phyloP scores from a whole-genome alignment of 2,113 vertebrate species.

The Pedetes capensis region DNA sequence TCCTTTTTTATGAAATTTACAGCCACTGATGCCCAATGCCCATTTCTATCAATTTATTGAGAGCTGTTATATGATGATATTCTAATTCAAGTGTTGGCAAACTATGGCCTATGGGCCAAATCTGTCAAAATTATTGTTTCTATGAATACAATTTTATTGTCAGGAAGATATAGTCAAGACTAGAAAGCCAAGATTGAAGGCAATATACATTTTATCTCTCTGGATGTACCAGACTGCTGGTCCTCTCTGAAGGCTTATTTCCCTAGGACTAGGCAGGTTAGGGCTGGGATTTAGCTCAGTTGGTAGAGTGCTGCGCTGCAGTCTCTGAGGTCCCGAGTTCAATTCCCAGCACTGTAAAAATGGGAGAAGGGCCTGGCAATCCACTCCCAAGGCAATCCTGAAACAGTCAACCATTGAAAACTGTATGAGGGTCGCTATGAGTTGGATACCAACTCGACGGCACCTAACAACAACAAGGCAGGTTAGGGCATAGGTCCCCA shows the following conservation, averaged over 20 bases:
- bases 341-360: no score
- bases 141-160: neutral
- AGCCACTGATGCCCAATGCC: neutral
- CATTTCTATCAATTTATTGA: neutral
- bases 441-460: no score
- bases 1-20: neutral
- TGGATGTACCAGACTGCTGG: neutral
- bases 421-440: no score
- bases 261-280: neutral
- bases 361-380: no score
- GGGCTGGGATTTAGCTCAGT: no score
- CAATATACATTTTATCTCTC: neutral
- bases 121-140: neutral
- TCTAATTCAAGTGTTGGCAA: constrained; percentile 1
- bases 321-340: no score
- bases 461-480: no score
- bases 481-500: neutral
- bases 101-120: no score
- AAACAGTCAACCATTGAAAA: no score
- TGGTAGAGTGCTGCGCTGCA: no score
- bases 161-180: neutral
- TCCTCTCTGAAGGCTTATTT: neutral
- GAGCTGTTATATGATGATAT: neutral
- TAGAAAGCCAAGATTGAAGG: neutral
- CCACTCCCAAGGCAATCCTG: no score